A percentile compares a stretch with the other conserved stretches of the same genome.
phyloP scores from a whole-genome alignment of 2,888 invertebrate genomes.

The Heliconius sara region DNA sequence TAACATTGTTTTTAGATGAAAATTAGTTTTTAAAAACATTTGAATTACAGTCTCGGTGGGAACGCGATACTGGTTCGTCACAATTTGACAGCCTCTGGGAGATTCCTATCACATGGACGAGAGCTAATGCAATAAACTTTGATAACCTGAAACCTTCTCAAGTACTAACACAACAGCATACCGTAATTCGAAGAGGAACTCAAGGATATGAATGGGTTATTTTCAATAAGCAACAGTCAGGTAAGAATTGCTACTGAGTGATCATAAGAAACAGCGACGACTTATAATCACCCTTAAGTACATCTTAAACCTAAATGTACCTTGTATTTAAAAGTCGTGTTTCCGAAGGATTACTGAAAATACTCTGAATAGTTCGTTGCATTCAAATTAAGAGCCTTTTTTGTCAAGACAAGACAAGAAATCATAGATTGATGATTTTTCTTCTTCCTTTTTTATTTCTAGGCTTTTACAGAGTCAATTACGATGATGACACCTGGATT shows the following conservation, averaged over 20 bases:
- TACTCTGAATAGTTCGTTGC: background rate
- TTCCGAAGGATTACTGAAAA: background rate
- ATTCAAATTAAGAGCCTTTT: too few relatives aligned
- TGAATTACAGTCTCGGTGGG: constrained; percentile 65
- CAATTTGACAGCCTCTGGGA: constrained; percentile 60
- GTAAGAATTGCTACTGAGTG: constrained; percentile 58
- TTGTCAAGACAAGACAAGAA: background rate
- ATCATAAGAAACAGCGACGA: too few relatives aligned
- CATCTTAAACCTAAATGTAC: background rate
- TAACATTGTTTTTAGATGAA: background rate
- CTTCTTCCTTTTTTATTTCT: background rate
- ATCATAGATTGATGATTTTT: background rate
- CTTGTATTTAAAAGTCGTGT: background rate
- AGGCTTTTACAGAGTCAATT: constrained; percentile 87
- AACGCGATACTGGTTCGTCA: constrained; percentile 61
- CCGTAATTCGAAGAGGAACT: constrained; percentile 60
- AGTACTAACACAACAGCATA: constrained; percentile 56
- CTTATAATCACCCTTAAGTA: too few relatives aligned
- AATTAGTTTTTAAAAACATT: background rate
- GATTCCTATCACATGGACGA: constrained; percentile 78
- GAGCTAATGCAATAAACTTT: constrained; percentile 69
- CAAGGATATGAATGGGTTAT: constrained; percentile 83
- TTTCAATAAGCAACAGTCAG: constrained; percentile 85
- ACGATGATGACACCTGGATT: constrained; percentile 83
- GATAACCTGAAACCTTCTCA: constrained; percentile 68